Conservation (phyloP, 2,797 vertebrate species). For the Leuciscus waleckii region DNA sequence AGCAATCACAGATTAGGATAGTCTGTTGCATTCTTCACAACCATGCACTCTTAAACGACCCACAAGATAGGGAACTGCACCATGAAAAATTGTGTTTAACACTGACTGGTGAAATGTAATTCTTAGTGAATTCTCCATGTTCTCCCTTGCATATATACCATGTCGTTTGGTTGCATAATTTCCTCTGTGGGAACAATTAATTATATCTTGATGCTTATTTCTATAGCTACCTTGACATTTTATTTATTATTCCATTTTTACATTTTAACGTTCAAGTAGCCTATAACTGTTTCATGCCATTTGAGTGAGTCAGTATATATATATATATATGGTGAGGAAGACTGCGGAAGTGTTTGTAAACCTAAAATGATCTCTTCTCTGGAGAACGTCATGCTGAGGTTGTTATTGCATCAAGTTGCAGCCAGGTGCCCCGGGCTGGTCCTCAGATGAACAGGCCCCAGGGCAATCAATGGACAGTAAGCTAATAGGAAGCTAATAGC, state of each 20-base stretch:
- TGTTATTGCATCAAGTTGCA: slow-evolving; percentile 55
- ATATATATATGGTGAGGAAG: slow-evolving; percentile 45
- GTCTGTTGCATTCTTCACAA: neutral
- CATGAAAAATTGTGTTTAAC: neutral
- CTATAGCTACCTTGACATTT: slow-evolving; percentile 9
- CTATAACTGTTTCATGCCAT: slow-evolving; percentile 32
- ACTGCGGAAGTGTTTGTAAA: slow-evolving; percentile 41
- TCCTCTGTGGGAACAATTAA: neutral
- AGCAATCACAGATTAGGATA: neutral
- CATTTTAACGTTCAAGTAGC: neutral
- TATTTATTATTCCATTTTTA: slow-evolving; percentile 7
- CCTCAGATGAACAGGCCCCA: slow-evolving; percentile 38
- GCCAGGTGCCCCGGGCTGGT: slow-evolving; percentile 33
- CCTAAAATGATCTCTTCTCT: slow-evolving; percentile 48
- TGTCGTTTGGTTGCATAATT: neutral
- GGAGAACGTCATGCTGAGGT: slow-evolving; percentile 46
- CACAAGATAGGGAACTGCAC: neutral
- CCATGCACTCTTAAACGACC: neutral
- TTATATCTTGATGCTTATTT: neutral
- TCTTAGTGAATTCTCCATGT: neutral
- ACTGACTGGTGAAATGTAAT: neutral
- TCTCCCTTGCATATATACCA: neutral
- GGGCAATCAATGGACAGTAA: slow-evolving; percentile 54
- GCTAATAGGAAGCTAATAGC: slow-evolving; percentile 44
- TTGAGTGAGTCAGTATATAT: slow-evolving; percentile 57